phyloP scores from a whole-genome alignment of 2,797 vertebrate genomes.

The Sebastes ruberrimus region DNA sequence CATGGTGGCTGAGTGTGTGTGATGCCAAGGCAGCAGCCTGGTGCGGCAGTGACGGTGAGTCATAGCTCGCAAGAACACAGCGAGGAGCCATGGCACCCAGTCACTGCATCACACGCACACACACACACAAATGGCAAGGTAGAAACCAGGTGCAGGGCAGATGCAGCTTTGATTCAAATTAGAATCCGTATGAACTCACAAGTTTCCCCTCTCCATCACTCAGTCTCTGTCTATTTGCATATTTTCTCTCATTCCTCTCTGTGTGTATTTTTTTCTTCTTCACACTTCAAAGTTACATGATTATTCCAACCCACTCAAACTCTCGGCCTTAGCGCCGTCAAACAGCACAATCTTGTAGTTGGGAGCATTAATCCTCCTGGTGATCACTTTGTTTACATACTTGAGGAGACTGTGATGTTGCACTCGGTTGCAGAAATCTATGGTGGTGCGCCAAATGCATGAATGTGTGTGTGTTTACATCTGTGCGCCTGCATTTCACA shows the following conservation, averaged over 20 bases:
- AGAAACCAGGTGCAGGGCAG: constrained; percentile 51
- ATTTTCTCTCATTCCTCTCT: neutral
- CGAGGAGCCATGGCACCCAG: constrained; percentile 47
- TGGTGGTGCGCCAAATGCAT: constrained; percentile 35
- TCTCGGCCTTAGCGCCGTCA: neutral
- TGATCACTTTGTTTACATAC: constrained; percentile 63
- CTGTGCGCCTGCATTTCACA: constrained; percentile 14
- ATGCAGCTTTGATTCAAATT: constrained; percentile 24
- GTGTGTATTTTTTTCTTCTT: constrained; percentile 26
- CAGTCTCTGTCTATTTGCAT: constrained; percentile 3
- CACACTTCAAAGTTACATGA: constrained; percentile 3
- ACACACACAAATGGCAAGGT: neutral
- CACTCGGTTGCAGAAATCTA: constrained; percentile 59
- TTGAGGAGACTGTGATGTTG: constrained; percentile 43
- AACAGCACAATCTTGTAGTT: constrained; percentile 19
- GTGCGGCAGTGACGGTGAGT: constrained; percentile 65
- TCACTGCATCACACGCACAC: constrained; percentile 26
- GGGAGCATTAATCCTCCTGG: neutral
- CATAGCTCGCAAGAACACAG: constrained; percentile 70
- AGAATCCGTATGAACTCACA: neutral
- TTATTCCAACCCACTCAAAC: constrained; percentile 27
- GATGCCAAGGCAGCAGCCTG: constrained; percentile 69
- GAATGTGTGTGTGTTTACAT: constrained; percentile 8
- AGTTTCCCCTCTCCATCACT: neutral
- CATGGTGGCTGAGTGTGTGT: constrained; percentile 43